Conservation (phyloP, 2,113 vertebrate genomes). For the Microcebus lehilahytsara region DNA sequence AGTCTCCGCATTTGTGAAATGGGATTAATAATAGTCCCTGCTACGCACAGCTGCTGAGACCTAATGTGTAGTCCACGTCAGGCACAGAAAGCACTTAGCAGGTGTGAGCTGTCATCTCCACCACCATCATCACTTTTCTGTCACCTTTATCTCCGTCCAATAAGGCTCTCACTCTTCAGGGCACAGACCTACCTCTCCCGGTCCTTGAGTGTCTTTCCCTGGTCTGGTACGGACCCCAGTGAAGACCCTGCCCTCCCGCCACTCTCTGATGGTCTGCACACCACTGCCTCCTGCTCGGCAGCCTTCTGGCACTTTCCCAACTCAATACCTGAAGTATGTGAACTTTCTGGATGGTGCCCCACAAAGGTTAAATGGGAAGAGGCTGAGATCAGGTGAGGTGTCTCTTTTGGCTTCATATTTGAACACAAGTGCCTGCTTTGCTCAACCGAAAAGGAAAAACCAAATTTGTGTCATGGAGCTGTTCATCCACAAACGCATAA, state of each 20-base stretch:
- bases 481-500: neutral
- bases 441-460: neutral
- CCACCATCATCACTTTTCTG: rapidly evolving
- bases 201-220: no score
- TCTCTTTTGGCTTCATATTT: neutral
- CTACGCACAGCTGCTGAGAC: neutral
- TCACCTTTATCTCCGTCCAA: rapidly evolving
- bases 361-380: neutral
- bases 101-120: rapidly evolving
- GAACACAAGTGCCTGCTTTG: neutral
- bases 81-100: neutral
- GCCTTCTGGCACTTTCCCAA: neutral
- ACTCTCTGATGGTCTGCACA: neutral
- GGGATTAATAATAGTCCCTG: no score
- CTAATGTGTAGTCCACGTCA: no score
- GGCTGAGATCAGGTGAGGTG: neutral
- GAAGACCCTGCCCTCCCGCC: rapidly evolving
- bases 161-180: neutral
- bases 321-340: rapidly evolving
- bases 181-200: rapidly evolving
- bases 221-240: rapidly evolving
- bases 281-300: rapidly evolving
- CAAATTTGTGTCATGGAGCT: neutral
- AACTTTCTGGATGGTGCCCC: neutral
- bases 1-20: neutral